Evolutionary conservation across 2,797 vertebrate genomes (phyloP).

Genomic region (Aplochiton taeniatus): DNA sequence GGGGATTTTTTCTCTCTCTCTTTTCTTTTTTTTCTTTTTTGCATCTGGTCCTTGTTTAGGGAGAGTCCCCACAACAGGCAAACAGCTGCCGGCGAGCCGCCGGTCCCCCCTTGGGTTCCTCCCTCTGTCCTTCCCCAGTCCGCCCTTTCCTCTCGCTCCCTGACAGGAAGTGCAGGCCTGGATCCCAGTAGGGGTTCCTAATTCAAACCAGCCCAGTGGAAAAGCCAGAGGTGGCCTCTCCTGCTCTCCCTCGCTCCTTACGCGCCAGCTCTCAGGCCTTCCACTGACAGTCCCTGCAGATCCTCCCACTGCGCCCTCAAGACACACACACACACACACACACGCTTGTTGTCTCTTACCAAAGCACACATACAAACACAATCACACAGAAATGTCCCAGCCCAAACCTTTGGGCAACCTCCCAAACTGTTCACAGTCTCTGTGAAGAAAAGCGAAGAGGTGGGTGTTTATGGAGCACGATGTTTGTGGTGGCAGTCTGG

Average conservation of each 20-base stretch:
- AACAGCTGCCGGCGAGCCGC: constrained; percentile 64
- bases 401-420: constrained; percentile 59
- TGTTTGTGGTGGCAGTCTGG: constrained; percentile 15
- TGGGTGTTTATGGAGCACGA: constrained; percentile 46
- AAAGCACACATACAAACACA: constrained; percentile 36
- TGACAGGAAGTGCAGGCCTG: constrained; percentile 82
- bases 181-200: constrained; percentile 81
- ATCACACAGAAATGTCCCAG: constrained; percentile 44
- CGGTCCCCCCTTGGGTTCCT: constrained; percentile 24
- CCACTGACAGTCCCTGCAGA: constrained; percentile 60
- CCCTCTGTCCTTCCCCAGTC: neutral
- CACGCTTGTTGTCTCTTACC: neutral
- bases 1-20: constrained; percentile 34
- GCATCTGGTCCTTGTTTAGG: constrained; percentile 81
- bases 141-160: constrained; percentile 33
- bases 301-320: constrained; percentile 38
- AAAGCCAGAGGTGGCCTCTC: constrained; percentile 75
- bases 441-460: constrained; percentile 33
- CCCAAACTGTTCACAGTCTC: constrained; percentile 49
- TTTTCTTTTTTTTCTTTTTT: constrained; percentile 39
- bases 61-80: constrained; percentile 72
- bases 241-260: constrained; percentile 41
- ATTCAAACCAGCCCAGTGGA: constrained; percentile 83
- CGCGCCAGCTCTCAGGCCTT: constrained; percentile 39
- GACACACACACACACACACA: constrained; percentile 23